These are phyloP conservation scores for Atta texana DNA, from an alignment of 1,140 invertebrate genomes.

Conservation along the genomic window DNA sequence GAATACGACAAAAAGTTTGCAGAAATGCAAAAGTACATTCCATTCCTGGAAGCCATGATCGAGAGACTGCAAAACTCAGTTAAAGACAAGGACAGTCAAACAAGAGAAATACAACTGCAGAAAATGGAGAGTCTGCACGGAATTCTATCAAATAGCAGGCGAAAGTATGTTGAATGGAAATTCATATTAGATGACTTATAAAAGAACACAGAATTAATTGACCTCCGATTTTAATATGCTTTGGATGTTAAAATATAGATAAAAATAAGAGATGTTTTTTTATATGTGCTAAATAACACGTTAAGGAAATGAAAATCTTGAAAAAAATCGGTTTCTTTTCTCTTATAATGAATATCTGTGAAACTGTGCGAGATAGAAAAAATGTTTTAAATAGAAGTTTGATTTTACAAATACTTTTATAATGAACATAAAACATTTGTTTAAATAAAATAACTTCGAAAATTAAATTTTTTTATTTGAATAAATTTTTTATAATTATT, in stretches of 20 bases:
- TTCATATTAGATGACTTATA: neutral
- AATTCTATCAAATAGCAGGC: slow-evolving; percentile 88
- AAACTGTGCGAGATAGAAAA: too few relatives aligned
- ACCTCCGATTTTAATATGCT: neutral
- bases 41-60: slow-evolving; percentile 89
- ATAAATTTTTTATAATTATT: too few relatives aligned
- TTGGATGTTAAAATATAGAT: too few relatives aligned
- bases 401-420: too few relatives aligned
- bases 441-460: too few relatives aligned
- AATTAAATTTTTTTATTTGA: too few relatives aligned
- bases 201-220: neutral
- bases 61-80: slow-evolving; percentile 86
- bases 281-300: neutral
- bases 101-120: slow-evolving; percentile 86
- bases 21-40: slow-evolving; percentile 89
- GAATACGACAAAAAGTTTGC: slow-evolving; percentile 88
- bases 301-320: neutral
- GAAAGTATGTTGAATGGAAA: slow-evolving; percentile 85
- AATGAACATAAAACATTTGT: too few relatives aligned
- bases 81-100: slow-evolving; percentile 82
- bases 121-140: slow-evolving; percentile 89
- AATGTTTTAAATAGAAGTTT: too few relatives aligned
- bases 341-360: too few relatives aligned
- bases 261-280: too few relatives aligned
- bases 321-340: too few relatives aligned